Conservation (phyloP, 2,113 vertebrate genomes). For the Telmatochromis brichardi region DNA sequence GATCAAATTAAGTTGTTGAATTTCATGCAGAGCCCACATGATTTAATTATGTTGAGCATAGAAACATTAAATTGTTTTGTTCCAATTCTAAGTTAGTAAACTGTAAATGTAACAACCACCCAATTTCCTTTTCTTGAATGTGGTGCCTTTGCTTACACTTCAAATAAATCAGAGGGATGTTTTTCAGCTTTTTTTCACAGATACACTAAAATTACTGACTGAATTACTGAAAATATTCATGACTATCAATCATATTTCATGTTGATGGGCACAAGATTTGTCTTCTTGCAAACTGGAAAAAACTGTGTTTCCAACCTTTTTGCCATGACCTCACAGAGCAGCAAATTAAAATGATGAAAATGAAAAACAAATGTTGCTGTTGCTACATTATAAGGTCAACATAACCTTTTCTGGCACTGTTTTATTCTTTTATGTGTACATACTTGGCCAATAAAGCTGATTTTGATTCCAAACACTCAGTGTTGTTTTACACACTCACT, state of each 20-base stretch:
- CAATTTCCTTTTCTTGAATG: background rate
- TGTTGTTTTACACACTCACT: background rate
- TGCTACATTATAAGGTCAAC: background rate
- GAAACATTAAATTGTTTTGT: background rate
- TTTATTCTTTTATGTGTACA: background rate
- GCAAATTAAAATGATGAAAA: background rate
- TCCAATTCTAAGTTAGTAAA: background rate
- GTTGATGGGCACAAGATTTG: accelerated
- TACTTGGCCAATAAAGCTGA: background rate
- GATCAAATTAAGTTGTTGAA: background rate
- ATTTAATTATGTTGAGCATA: background rate
- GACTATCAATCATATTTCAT: background rate
- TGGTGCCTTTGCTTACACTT: background rate
- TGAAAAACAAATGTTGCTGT: background rate
- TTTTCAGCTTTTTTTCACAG: background rate
- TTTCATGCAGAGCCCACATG: background rate
- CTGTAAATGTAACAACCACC: background rate
- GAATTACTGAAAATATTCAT: background rate
- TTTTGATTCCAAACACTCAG: background rate
- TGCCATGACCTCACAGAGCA: accelerated
- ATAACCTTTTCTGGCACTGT: background rate
- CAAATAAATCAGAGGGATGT: background rate
- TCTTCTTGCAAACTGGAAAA: background rate
- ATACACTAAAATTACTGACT: background rate
- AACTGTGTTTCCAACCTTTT: background rate